Evolutionary conservation across 2,113 vertebrate species (phyloP), one percentile per base, ranked within the genome.

Genomic region (Protobothrops mucrosquamatus): DNA sequence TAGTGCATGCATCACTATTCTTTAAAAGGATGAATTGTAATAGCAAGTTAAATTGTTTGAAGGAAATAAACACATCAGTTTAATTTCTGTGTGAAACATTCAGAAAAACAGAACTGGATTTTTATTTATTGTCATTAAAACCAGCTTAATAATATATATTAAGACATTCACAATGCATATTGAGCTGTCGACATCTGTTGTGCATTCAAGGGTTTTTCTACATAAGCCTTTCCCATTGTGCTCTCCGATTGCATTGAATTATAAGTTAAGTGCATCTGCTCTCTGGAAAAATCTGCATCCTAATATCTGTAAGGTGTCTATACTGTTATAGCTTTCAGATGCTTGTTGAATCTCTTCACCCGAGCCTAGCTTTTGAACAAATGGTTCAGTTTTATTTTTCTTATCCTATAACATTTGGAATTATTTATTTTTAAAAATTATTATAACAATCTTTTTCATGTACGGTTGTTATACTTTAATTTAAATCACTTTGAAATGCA

Each of bases 201-300:
- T 59, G 29, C 74, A 86, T 94, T 87, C 87, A 87, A 93, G 18
- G 26, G 92, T 92, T 69, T 89, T 95, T 93, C 90, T 91, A 93
- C 6, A 22, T 81, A 9, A 43, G 18, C 7, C 39, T 81, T 81
- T 81, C 74, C 34, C 34, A 22, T 81, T 34, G 7, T 81, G 34
- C 74, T 43, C 34, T 81, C 74, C 0, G 8, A 22, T 43, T 81
- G 34, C 15, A 14, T 81, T 81, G 34, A 81, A 81, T 22, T 39
- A 81, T 81, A 81, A 81, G 0, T 20, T 39, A 81, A 81, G 69
- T 81, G 15, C 69, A 81, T 39, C 34, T 81, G 69, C 74, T 9
- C 34, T 81, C 74, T 81, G 34, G 34, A 81, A 81, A 22, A 81
- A 43, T 39, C 74, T 81, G 74, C 34, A 81, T 39, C 74, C 7